Evolutionary conservation across 2,113 vertebrate species (phyloP).

Genomic region (Chinchilla lanigera): DNA sequence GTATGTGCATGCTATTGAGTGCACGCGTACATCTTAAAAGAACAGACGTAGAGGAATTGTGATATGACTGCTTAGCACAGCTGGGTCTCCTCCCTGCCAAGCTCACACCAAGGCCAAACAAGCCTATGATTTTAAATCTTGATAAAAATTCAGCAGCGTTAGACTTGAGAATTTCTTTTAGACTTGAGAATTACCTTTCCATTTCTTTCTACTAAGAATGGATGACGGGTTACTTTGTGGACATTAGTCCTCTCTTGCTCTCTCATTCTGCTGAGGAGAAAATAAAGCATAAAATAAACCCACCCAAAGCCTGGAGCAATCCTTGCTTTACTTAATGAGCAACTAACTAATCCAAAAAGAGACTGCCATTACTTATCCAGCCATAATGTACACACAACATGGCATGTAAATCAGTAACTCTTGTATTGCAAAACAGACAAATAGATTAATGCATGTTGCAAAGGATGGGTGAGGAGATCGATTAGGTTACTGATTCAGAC

Average conservation of each 20-base stretch:
- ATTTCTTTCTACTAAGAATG: not conserved
- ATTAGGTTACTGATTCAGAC: constrained; percentile 70
- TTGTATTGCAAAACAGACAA: constrained; percentile 69
- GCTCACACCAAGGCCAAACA: not conserved
- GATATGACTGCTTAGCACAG: not conserved
- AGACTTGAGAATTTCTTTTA: no score
- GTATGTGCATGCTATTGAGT: not conserved
- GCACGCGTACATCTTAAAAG: not conserved
- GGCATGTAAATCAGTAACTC: constrained; percentile 62
- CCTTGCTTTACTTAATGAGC: not conserved
- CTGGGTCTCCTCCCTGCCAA: not conserved
- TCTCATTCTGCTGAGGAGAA: not conserved
- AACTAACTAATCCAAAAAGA: constrained; percentile 2
- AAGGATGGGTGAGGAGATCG: constrained; percentile 66
- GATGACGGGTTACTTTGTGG: not conserved
- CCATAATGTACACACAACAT: constrained; percentile 32
- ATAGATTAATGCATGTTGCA: constrained; percentile 65
- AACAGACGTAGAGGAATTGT: not conserved
- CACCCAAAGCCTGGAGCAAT: not conserved
- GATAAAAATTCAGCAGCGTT: not conserved
- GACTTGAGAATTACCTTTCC: no score
- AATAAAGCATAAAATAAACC: not conserved
- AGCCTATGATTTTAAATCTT: not conserved
- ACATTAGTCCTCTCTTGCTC: not conserved
- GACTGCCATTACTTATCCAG: constrained; percentile 47